Evolutionary conservation across 2,888 invertebrate species (phyloP), one percentile per base, ranked within the genome.

Genomic region (Polydrusus tereticollis): DNA sequence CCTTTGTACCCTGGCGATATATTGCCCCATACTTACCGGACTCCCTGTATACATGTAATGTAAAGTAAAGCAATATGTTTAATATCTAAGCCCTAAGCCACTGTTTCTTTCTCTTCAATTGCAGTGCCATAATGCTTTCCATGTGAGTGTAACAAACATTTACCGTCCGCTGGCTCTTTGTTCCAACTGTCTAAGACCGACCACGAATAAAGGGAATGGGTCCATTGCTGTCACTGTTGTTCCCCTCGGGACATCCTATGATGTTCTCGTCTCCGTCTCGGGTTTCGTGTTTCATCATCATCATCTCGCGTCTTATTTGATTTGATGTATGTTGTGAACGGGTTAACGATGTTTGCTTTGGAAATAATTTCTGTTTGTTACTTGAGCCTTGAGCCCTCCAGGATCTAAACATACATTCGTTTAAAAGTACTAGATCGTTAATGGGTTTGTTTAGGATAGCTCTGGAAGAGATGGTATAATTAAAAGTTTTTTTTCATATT

Each of bases 141-240:
- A 16, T 36, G 12, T 16, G 29, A 33, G 57, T 20, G 18, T 18
- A 14, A n/a, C 33, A 2, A 57, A 14, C 43, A 59, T 43, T 43
- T 41, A 10, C 4, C 21, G 4, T 55, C 52, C 38, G 43, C 59
- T 23, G 20, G 41, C 23, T 59, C 23, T 59, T 59, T 59, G 59
- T 59, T 59, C 41, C 43, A 59, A 23, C 23, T 59, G 41, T 59
- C 59, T 43, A 59, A 59, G 59, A 43, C 41, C 59, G 41, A n/a
- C n/a, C n/a, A n/a, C n/a, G n/a, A 59, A 59, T 59, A 41, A 59
- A 59, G 59, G 23, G 43, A 59, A 59, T 59, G 59, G 59, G 58
- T 20, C 59, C 59, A 43, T 43, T 21, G 41, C 59, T 59, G 59
- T 41, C 43, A 23, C 21, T 2, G 43, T 0, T 38, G 41, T 43